Evolutionary conservation across 2,797 vertebrate genomes (phyloP), one percentile per base, ranked within the genome.

Genomic region (Platalea minor): DNA sequence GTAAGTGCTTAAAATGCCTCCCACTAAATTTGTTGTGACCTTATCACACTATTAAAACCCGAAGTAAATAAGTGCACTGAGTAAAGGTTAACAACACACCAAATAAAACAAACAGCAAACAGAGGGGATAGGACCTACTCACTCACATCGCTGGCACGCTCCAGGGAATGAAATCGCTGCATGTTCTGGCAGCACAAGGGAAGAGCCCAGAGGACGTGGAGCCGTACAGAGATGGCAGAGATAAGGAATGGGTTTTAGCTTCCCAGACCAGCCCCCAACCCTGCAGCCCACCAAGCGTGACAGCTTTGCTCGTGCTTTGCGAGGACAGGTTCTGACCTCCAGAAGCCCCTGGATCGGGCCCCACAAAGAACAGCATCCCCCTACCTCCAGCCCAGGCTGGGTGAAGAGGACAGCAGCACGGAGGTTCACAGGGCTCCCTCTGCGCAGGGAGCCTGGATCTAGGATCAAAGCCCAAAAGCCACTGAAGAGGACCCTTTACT

Each of bases 11-110:
- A 96, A 97, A 98, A 97, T 13, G 91, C 96, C 96, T 97, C 80
- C 93, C 85, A 96, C 88, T 96, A 90, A 96, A 97, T 97, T 91
- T 97, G 92, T 88, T 37, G 94, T 97, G 96, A 97, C 95, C 96
- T 97, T 97, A 94, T 91, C 92, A 95, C 79, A 53, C 78, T 85
- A 91, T 96, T 89, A 79, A 85, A 91, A 92, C 91, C 97, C 46
- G 89, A 95, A 96, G 90, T 93, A 97, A 97, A 91, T 94, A 94
- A 95, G 94, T 89, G 82, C 86, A 60, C 88, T 6, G 69, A 89
- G 72, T 95, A 97, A 97, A 98, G 96, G 96, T 97, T 97, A 97
- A 97, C 92, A 80, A 68, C 87, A 93, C 88, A 81, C 41, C 90
- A 92, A 91, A 96, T 97, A 97, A 98, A 98, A 92, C 94, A 95